These are phyloP conservation scores for Procambarus clarkii DNA, from an alignment of 1,140 invertebrate species.

Conservation along the genomic window DNA sequence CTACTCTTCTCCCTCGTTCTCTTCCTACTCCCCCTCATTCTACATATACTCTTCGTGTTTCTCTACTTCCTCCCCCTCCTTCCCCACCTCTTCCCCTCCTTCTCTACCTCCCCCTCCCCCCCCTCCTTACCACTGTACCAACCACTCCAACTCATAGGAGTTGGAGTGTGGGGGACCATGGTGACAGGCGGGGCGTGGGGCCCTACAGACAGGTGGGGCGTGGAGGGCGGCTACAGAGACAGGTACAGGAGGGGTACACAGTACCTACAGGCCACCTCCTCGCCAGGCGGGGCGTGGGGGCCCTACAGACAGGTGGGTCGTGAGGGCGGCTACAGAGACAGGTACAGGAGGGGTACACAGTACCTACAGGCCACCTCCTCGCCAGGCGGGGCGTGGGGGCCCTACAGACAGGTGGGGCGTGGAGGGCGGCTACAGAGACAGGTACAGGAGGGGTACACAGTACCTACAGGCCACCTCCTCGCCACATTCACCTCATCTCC, in stretches of 20 bases:
- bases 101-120: too few relatives aligned
- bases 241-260: not conserved
- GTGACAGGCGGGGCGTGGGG: not conserved
- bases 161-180: not conserved
- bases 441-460: too few relatives aligned
- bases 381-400: not conserved
- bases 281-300: not conserved
- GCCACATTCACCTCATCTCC: too few relatives aligned
- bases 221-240: too few relatives aligned
- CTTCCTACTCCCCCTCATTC: not conserved
- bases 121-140: not conserved
- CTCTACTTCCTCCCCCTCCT: slow-evolving; percentile 1
- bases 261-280: not conserved
- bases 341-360: not conserved
- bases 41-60: not conserved
- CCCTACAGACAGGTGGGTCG: not conserved
- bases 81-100: not conserved
- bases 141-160: not conserved
- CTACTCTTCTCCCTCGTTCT: too few relatives aligned
- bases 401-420: not conserved
- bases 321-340: too few relatives aligned
- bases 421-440: too few relatives aligned
- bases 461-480: not conserved
- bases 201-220: not conserved
- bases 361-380: not conserved